Evolutionary conservation across 2,797 vertebrate genomes (phyloP).

Genomic region (Caiman crocodilus): DNA sequence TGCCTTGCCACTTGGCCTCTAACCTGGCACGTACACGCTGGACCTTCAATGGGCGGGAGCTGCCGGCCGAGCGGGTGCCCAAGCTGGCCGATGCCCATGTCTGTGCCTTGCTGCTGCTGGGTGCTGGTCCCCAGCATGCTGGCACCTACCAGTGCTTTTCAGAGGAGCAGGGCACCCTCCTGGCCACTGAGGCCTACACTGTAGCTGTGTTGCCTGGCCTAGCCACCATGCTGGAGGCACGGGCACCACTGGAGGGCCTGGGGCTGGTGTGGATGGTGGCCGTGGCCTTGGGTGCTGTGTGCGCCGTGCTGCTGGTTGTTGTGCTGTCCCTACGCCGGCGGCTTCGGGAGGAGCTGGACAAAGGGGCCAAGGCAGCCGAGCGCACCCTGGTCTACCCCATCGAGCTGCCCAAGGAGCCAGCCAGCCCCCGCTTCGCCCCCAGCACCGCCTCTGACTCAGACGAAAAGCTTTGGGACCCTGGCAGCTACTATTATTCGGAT

Average conservation of each 20-base stretch:
- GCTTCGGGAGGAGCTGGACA: slow-evolving; percentile 90
- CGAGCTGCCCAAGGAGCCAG: slow-evolving; percentile 92
- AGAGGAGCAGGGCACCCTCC: slow-evolving; percentile 89
- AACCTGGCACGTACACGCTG: slow-evolving; percentile 92
- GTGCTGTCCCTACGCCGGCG: slow-evolving; percentile 91
- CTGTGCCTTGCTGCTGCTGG: slow-evolving; percentile 88
- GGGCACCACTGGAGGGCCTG: slow-evolving; percentile 90
- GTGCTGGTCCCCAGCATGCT: slow-evolving; percentile 83
- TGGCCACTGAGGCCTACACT: slow-evolving; percentile 89
- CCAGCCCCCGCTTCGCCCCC: slow-evolving; percentile 88
- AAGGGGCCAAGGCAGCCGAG: slow-evolving; percentile 90
- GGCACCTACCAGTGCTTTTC: slow-evolving; percentile 92
- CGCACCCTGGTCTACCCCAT: slow-evolving; percentile 95
- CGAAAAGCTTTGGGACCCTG: slow-evolving; percentile 96
- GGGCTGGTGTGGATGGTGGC: slow-evolving; percentile 94
- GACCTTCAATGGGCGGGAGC: slow-evolving; percentile 89
- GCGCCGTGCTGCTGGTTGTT: slow-evolving; percentile 88
- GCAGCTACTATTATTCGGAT: slow-evolving; percentile 95
- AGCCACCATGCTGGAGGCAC: slow-evolving; percentile 88
- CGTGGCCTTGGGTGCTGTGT: slow-evolving; percentile 90
- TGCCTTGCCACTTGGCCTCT: slow-evolving; percentile 93
- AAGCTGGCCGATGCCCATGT: slow-evolving; percentile 87
- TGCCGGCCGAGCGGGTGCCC: slow-evolving; percentile 79
- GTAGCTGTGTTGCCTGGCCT: slow-evolving; percentile 88
- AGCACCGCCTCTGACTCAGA: slow-evolving; percentile 91